phyloP scores from a whole-genome alignment of 2,888 invertebrate species.

The Scaptomyza caliginosa region DNA sequence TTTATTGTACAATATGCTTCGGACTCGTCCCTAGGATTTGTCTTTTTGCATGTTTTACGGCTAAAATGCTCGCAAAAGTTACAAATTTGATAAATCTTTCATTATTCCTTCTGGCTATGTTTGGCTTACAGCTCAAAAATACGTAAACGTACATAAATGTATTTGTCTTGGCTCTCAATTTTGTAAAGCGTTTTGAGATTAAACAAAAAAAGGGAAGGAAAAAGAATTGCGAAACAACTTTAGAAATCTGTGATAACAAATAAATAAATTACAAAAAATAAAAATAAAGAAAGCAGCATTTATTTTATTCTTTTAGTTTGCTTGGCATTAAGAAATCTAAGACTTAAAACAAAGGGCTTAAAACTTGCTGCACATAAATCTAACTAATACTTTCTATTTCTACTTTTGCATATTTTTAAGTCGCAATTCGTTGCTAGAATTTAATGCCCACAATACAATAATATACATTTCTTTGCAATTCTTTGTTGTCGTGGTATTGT shows the following conservation, averaged over 20 bases:
- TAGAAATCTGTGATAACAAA: neutral
- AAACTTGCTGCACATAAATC: too few relatives aligned
- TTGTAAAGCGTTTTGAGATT: neutral
- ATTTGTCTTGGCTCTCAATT: conserved; percentile 4
- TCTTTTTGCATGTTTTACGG: conserved; percentile 14
- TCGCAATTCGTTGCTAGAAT: neutral
- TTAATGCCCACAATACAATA: neutral
- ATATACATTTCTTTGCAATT: neutral
- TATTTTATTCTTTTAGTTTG: neutral
- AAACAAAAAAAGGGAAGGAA: neutral
- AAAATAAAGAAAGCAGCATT: neutral
- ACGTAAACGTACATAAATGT: conserved; percentile 13
- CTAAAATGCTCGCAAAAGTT: conserved; percentile 14
- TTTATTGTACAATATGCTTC: conserved; percentile 64
- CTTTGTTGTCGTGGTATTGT: too few relatives aligned
- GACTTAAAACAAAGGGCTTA: too few relatives aligned
- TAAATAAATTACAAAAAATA: conserved; percentile 1
- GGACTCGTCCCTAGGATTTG: conserved; percentile 7
- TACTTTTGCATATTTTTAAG: too few relatives aligned
- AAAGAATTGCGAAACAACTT: neutral
- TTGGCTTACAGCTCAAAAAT: conserved; percentile 6
- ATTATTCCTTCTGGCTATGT: neutral
- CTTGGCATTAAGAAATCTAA: too few relatives aligned
- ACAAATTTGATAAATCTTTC: conserved; percentile 36
- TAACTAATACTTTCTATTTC: too few relatives aligned